Evolutionary conservation across 2,113 vertebrate genomes (phyloP).

Genomic region (Fregetta grallaria): DNA sequence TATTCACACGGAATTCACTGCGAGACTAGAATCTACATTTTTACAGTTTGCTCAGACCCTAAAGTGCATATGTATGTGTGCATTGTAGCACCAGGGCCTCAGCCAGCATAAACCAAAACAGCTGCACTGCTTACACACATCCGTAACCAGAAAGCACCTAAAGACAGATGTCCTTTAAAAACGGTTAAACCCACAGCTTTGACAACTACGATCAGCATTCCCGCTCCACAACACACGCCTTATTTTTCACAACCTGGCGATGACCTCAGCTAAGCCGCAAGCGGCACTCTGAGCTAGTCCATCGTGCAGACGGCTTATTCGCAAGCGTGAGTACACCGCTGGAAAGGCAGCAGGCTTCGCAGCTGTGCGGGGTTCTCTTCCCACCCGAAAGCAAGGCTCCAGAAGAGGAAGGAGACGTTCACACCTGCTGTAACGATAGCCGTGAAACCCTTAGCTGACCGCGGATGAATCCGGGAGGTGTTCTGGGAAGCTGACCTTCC

Average conservation of each 20-base stretch:
- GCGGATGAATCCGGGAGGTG: neutral
- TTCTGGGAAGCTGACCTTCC: neutral
- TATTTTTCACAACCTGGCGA: neutral
- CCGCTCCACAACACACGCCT: fast-evolving
- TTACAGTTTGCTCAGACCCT: neutral
- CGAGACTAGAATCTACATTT: neutral
- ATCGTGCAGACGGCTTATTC: fast-evolving
- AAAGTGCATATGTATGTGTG: fast-evolving
- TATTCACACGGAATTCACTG: neutral
- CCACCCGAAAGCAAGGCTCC: neutral
- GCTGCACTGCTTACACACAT: neutral
- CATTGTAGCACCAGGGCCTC: neutral
- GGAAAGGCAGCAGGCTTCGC: neutral
- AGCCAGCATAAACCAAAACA: neutral
- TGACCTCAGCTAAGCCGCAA: neutral
- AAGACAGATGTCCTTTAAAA: neutral
- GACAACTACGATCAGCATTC: fast-evolving
- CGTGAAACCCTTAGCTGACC: neutral
- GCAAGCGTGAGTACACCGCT: fast-evolving
- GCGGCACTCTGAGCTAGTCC: neutral
- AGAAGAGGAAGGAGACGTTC: neutral
- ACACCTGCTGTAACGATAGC: fast-evolving
- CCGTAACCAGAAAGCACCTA: neutral
- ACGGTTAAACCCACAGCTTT: fast-evolving
- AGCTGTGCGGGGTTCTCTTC: neutral